Evolutionary conservation across 1,140 invertebrate genomes (phyloP).

Genomic region (Caenorhabditis briggsae): DNA sequence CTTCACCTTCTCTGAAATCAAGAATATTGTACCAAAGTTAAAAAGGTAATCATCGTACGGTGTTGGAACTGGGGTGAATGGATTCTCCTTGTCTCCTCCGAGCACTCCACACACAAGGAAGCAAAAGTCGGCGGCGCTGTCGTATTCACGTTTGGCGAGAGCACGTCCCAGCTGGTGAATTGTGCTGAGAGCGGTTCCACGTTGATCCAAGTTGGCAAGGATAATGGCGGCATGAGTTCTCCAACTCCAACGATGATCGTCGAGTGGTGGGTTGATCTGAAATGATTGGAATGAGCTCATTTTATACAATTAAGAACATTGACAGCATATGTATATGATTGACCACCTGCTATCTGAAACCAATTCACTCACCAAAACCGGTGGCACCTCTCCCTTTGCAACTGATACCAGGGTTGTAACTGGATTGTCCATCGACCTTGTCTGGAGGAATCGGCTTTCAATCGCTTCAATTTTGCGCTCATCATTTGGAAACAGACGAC

Average conservation of each 20-base stretch:
- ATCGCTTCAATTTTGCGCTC: constrained; percentile 48
- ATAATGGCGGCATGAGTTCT: constrained; percentile 62
- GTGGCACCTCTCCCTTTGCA: constrained; percentile 51
- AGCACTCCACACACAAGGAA: constrained; percentile 61
- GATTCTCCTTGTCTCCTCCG: constrained; percentile 53
- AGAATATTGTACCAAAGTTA: not conserved
- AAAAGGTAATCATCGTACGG: too few relatives aligned
- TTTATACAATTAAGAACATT: too few relatives aligned
- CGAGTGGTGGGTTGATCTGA: constrained; percentile 28
- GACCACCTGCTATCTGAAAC: too few relatives aligned
- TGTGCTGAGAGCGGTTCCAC: constrained; percentile 41
- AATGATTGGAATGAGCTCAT: too few relatives aligned
- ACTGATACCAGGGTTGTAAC: constrained; percentile 58
- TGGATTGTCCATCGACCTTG: constrained; percentile 52
- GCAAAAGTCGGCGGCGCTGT: constrained; percentile 64
- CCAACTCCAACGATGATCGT: constrained; percentile 54
- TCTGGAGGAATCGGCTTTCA: constrained; percentile 48
- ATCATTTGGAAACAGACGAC: constrained; percentile 54
- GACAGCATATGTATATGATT: too few relatives aligned
- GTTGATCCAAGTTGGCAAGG: constrained; percentile 28
- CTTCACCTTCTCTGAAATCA: constrained; percentile 51
- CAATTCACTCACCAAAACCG: constrained; percentile 6
- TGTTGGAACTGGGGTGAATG: constrained; percentile 12
- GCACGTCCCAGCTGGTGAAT: constrained; percentile 51
- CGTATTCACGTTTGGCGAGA: constrained; percentile 57